These are phyloP conservation scores for Agrilus planipennis DNA, from an alignment of 1,140 invertebrate species.

Conservation along the genomic window DNA sequence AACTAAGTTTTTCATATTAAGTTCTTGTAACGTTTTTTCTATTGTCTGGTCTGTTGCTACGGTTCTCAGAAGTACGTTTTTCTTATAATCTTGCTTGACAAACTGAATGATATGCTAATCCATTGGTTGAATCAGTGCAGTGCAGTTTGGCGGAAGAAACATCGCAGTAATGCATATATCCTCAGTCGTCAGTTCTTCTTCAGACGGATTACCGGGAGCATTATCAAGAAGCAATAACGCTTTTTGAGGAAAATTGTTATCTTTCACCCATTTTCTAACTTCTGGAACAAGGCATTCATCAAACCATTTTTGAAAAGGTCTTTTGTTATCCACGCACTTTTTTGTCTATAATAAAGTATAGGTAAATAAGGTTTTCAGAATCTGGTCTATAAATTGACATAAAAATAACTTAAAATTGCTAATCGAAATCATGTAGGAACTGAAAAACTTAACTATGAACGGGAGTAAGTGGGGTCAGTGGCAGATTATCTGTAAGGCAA, in stretches of 20 bases:
- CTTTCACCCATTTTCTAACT: constrained; percentile 15
- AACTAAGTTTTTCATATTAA: constrained; percentile 17
- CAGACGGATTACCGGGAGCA: constrained; percentile 28
- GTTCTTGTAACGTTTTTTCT: constrained; percentile 12
- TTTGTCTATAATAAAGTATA: no score
- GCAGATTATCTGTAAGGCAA: no score
- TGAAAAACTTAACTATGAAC: no score
- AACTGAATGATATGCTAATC: constrained; percentile 28
- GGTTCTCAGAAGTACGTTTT: constrained; percentile 14
- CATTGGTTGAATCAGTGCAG: constrained; percentile 30
- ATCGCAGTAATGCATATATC: constrained; percentile 31
- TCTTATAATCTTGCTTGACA: constrained; percentile 18
- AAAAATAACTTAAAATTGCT: no score
- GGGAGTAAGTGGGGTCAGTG: no score
- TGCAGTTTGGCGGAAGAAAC: constrained; percentile 34
- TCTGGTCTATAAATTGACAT: no score
- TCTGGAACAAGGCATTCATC: constrained; percentile 17
- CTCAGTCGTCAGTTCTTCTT: constrained; percentile 30
- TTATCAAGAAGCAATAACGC: constrained; percentile 34
- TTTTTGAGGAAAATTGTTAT: constrained; percentile 23
- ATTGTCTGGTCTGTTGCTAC: constrained; percentile 8
- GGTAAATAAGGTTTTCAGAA: no score
- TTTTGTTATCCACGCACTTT: constrained; percentile 29
- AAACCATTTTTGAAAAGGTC: constrained; percentile 30
- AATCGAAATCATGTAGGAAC: no score